Conservation (phyloP, 2,888 invertebrate genomes). For the Synergus japonicus region DNA sequence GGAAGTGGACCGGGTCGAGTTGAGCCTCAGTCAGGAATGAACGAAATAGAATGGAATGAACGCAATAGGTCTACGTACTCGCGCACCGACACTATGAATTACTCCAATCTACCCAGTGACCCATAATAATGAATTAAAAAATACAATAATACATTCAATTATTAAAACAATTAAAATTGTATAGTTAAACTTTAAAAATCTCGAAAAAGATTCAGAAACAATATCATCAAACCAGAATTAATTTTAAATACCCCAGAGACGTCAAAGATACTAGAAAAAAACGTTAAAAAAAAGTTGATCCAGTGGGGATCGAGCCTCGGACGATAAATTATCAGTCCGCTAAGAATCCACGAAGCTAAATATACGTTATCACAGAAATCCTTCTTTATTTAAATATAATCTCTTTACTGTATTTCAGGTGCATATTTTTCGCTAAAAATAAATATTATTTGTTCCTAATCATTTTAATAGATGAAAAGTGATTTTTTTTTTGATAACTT, state of each 20-base stretch:
- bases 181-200: background rate
- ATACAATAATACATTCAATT: background rate
- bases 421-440: too few species aligned
- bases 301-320: background rate
- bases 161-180: background rate
- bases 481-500: too few species aligned
- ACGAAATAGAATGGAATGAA: constrained; percentile 40
- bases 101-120: constrained; percentile 20
- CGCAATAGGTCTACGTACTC: constrained; percentile 39
- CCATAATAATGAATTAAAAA: background rate
- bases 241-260: background rate
- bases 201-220: background rate
- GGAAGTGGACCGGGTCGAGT: constrained; percentile 44
- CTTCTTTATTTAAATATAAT: background rate
- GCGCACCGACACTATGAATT: constrained; percentile 26
- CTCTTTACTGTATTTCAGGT: background rate
- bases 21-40: constrained; percentile 39
- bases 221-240: background rate
- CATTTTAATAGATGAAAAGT: too few species aligned
- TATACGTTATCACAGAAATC: background rate
- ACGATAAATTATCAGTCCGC: background rate
- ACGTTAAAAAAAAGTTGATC: background rate
- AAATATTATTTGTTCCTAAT: too few species aligned
- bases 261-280: background rate
- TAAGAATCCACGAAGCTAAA: too few species aligned